These are phyloP conservation scores for Drosophila bocki DNA, from an alignment of 1,140 invertebrate species.

Conservation along the genomic window DNA sequence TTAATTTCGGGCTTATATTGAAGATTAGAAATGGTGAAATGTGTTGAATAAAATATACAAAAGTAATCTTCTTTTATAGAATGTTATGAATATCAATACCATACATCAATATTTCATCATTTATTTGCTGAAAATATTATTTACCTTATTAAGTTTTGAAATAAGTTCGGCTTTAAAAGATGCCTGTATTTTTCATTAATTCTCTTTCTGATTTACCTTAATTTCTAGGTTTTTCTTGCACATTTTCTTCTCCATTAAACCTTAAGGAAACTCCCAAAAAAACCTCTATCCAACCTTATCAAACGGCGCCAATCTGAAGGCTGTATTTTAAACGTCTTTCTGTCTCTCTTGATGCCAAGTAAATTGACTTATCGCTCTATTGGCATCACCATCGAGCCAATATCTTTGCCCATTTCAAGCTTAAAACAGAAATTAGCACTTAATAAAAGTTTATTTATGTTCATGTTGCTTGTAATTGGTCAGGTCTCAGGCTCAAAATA, in stretches of 20 bases:
- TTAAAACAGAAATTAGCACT: conserved; percentile 78
- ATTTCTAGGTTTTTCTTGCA: neutral
- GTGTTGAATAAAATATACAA: neutral
- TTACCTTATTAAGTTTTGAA: neutral
- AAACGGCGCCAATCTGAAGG: conserved; percentile 49
- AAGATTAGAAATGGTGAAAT: neutral
- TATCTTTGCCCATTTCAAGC: conserved; percentile 52
- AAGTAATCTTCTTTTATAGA: neutral
- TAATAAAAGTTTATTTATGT: conserved; percentile 78
- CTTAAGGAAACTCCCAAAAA: neutral
- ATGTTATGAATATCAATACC: neutral
- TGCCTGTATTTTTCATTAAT: too few species aligned
- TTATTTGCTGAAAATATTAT: neutral
- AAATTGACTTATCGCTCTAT: conserved; percentile 60
- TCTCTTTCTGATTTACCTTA: neutral
- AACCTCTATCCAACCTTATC: conserved; percentile 25
- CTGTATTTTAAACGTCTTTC: conserved; percentile 11
- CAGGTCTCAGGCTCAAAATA: conserved; percentile 8
- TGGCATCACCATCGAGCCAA: conserved; percentile 35
- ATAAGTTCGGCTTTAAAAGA: neutral
- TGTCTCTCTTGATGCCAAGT: conserved; percentile 4
- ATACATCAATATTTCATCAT: neutral
- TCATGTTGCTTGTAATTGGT: conserved; percentile 71
- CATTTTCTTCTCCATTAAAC: too few species aligned
- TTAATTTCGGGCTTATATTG: neutral